These are phyloP conservation scores for Rhinoraja longicauda DNA, from an alignment of 2,797 vertebrate genomes.

Conservation along the genomic window DNA sequence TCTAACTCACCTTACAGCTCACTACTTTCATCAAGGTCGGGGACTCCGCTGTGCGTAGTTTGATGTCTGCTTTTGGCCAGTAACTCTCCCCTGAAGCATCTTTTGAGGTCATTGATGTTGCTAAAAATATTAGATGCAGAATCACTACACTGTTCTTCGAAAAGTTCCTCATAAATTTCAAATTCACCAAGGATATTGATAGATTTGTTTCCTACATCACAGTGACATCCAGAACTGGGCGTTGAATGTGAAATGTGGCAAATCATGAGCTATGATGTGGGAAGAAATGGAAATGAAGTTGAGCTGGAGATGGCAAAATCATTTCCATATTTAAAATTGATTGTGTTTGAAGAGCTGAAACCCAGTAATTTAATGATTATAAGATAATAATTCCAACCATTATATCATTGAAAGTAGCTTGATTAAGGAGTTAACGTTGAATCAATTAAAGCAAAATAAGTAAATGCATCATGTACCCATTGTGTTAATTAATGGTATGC, in stretches of 20 bases:
- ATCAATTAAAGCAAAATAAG: background rate
- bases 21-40: background rate
- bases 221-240: background rate
- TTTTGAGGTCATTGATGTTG: no score
- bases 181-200: background rate
- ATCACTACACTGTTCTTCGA: background rate
- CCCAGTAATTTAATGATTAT: slow-evolving; percentile 25
- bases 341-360: slow-evolving; percentile 29
- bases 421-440: slow-evolving; percentile 30
- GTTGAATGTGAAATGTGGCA: no score
- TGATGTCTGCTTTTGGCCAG: background rate
- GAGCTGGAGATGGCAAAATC: background rate
- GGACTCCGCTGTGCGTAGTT: no score
- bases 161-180: no score
- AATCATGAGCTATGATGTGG: no score
- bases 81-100: background rate
- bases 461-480: no score
- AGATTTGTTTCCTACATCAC: background rate
- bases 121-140: background rate
- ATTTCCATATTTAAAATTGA: slow-evolving; percentile 13
- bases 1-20: background rate
- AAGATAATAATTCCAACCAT: slow-evolving; percentile 22
- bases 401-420: background rate
- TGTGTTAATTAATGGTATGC: slow-evolving; percentile 17
- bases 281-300: no score